Evolutionary conservation across 2,113 vertebrate species (phyloP).

Genomic region (Protobothrops mucrosquamatus): DNA sequence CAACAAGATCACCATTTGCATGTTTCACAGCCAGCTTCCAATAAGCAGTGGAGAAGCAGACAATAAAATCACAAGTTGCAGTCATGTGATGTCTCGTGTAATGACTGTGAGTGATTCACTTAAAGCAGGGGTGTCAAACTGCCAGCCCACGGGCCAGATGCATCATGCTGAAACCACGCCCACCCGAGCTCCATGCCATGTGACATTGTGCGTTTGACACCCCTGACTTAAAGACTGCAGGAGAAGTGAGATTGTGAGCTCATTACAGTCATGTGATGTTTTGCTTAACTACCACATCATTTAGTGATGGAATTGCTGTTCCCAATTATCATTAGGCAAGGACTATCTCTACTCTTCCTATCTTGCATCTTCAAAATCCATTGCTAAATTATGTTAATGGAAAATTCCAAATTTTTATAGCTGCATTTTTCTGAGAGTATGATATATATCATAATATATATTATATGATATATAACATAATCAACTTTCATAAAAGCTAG

Average conservation of each 20-base stretch:
- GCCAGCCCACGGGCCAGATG: too few species aligned
- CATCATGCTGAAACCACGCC: too few species aligned
- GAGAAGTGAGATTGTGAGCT: background rate
- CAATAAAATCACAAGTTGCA: background rate
- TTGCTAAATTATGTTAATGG: background rate
- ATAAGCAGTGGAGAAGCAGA: background rate
- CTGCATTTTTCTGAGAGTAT: background rate
- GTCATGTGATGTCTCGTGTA: background rate
- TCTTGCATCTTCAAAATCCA: background rate
- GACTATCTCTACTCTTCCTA: background rate
- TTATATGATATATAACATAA: background rate
- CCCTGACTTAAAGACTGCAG: background rate
- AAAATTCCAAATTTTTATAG: background rate
- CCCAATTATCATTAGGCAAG: background rate
- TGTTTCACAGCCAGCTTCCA: background rate
- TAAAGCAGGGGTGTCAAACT: background rate
- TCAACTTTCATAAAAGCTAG: background rate
- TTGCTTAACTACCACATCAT: background rate
- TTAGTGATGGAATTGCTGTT: background rate
- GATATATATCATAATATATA: background rate
- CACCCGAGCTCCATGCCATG: too few species aligned
- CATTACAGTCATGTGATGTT: background rate
- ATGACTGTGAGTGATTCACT: background rate
- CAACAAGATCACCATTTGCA: background rate
- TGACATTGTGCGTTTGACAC: too few species aligned